Percentiles rank a stretch among this genome's conserved stretches.
Evolutionary conservation across 2,113 vertebrate genomes (phyloP).

Genomic region (Prietella phreatophila): DNA sequence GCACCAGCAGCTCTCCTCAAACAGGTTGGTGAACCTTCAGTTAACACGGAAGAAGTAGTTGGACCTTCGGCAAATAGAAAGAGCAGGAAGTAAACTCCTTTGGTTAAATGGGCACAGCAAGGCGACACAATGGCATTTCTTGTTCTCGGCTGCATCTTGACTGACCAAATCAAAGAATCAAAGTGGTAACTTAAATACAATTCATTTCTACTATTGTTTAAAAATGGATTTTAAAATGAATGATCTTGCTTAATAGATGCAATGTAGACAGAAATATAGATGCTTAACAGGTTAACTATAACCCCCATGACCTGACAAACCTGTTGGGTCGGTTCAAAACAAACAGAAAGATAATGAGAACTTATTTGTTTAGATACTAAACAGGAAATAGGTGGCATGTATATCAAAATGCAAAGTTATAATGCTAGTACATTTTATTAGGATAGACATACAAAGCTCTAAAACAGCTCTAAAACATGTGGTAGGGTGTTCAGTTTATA

Average conservation of each 20-base stretch:
- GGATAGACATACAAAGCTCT: neutral
- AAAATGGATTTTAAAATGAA: conserved; percentile 15
- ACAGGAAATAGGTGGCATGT: neutral
- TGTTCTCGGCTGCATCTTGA: conserved; percentile 47
- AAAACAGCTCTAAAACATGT: neutral
- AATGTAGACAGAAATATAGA: conserved; percentile 35
- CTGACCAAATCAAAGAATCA: conserved; percentile 34
- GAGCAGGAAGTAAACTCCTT: conserved; percentile 55
- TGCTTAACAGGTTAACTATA: conserved; percentile 67
- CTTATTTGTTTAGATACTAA: conserved; percentile 36
- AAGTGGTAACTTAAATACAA: conserved; percentile 52
- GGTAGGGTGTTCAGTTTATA: neutral
- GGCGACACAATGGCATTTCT: conserved; percentile 60
- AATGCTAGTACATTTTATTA: neutral
- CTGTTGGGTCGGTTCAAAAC: conserved; percentile 74
- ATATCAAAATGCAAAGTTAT: neutral
- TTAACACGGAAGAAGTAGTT: conserved; percentile 25
- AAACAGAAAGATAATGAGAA: conserved; percentile 35
- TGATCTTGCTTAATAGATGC: neutral
- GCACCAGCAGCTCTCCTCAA: conserved; percentile 18
- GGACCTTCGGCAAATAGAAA: conserved; percentile 52
- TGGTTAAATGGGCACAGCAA: conserved; percentile 27
- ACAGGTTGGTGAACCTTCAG: conserved; percentile 33
- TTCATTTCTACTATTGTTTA: neutral
- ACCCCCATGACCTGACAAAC: conserved; percentile 77